A percentile compares a stretch with the other conserved stretches of the same genome.
These are phyloP conservation scores for Mormoops blainvillei DNA, from an alignment of 2,113 vertebrate genomes.

Conservation along the genomic window DNA sequence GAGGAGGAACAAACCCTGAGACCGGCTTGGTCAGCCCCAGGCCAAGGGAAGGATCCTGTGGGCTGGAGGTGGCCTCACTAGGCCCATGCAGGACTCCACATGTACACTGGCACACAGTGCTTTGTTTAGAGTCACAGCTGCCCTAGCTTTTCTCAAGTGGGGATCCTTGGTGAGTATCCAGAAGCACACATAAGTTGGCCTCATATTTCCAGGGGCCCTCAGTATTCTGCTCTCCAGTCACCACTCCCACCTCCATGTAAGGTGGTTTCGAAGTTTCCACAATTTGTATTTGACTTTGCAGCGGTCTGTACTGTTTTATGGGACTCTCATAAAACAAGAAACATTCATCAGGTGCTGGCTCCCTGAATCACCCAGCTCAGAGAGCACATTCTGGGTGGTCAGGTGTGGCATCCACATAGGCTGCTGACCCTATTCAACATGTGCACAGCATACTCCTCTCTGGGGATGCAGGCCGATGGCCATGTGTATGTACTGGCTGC, in stretches of 20 bases:
- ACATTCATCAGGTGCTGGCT: not conserved
- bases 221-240: accelerated
- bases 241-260: not conserved
- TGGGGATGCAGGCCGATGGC: too few relatives aligned
- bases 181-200: accelerated
- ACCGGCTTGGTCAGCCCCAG: accelerated
- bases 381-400: not conserved
- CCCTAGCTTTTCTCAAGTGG: not conserved
- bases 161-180: not conserved
- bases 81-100: not conserved
- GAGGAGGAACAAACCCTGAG: not conserved
- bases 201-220: not conserved
- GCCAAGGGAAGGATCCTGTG: not conserved
- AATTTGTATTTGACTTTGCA: not conserved
- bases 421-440: not conserved
- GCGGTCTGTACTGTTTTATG: not conserved
- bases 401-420: accelerated
- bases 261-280: not conserved
- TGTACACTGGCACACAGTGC: accelerated
- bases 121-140: not conserved
- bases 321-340: not conserved
- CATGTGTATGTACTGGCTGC: not conserved
- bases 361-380: not conserved
- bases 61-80: not conserved
- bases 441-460: not conserved